phyloP scores from a whole-genome alignment of 2,113 vertebrate genomes.

The Macroglossus sobrinus region DNA sequence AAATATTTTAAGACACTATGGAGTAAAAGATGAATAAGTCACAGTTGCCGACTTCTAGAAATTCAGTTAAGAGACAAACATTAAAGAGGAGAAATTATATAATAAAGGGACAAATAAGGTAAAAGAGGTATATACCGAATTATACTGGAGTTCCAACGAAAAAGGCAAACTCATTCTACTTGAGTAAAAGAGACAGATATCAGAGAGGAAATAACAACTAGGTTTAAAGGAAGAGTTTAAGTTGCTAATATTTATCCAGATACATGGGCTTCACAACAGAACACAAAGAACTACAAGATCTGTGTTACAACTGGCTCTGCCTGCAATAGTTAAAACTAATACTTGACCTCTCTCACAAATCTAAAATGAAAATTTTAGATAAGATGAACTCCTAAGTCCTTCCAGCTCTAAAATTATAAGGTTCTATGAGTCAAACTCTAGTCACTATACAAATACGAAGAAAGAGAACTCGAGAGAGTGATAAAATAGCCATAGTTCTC shows the following conservation, averaged over 20 bases:
- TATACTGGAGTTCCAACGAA: neutral
- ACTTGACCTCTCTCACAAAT: neutral
- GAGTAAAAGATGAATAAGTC: neutral
- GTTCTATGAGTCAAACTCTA: neutral
- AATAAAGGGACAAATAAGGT: neutral
- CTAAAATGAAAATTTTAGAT: conserved; percentile 30
- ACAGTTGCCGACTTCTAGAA: neutral
- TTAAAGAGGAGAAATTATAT: conserved; percentile 6
- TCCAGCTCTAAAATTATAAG: conserved; percentile 17
- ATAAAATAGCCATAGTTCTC: neutral
- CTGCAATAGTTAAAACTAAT: neutral
- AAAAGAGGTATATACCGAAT: neutral
- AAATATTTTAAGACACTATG: neutral
- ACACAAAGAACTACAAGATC: neutral
- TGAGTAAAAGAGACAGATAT: neutral
- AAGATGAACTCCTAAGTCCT: conserved; percentile 1
- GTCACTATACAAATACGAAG: neutral
- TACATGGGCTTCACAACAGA: neutral
- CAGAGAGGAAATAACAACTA: neutral
- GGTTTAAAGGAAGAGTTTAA: neutral
- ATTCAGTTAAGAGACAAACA: neutral
- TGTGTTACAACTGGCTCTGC: neutral
- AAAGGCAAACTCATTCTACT: neutral
- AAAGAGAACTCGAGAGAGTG: conserved; percentile 19
- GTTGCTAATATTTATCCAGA: neutral